Base-by-base conservation (phyloP, 92 coral and sea anemone species). In the Desmophyllum pertusum region DNA sequence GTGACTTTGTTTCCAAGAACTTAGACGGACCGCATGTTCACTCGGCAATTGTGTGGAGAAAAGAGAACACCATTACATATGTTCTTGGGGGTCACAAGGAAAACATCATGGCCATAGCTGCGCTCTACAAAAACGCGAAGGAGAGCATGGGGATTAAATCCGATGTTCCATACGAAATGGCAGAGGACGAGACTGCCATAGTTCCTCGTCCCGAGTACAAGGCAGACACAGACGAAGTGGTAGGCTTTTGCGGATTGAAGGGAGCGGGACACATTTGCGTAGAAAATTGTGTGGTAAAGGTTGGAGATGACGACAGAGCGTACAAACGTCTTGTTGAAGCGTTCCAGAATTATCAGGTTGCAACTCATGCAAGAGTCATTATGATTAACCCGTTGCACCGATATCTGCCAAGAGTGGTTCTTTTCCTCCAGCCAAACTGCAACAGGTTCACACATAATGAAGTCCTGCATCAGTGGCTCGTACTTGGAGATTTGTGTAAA, bases 261-360 rank as follows among this genome's bases (percentile, higher is more conserved):
- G 86, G 83, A 38, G 73, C 73, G 27, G 66, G 80, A 1, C 87
- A 85, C 36, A 68, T 85, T 61, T 85, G 92, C 83, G 57, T 63
- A 37, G 92, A 89, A 41, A 31, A 63, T 40, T 79, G 79, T 83
- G 65, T 63, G 14, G 92, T 89, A 15, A 25, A 19, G 38, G 86
- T 84, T 43, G 87, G 92, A 18, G 67, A 89, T 62, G 92, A 86
- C 4, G 86, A 89, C 17, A 50, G 84, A 64, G 92, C 84, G 14
- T 85, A 84, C 73, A 75, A 75, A 55, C 63, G 4, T 55, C 23
- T 18, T 55, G 8, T 48, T 48, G 53, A 48, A n/a, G n/a, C n/a
- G 53, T 73, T 43, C 39, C 30, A 73, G 23, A 21, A 73, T 39
- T 43, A 73, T 59, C 42, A 73, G 78, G 27, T 73, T 30, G 78